Conservation (phyloP, 1,140 invertebrate species). For the Trichonephila clavata region DNA sequence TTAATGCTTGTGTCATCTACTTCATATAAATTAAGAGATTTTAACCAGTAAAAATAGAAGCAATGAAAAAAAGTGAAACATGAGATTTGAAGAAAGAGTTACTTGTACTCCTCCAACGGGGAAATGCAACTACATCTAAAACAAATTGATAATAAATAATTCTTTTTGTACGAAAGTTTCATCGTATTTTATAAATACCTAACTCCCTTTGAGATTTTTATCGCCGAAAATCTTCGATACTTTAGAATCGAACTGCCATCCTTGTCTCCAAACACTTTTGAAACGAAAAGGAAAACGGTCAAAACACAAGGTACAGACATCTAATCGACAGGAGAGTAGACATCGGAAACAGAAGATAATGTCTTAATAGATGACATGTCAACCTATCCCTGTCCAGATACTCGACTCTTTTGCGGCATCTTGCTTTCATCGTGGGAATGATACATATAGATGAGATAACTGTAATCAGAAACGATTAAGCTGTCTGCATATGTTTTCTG, state of each 20-base stretch:
- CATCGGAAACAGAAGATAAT: constrained; percentile 5
- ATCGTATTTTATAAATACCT: too few species aligned
- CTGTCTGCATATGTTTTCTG: constrained; percentile 18
- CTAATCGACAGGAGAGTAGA: not conserved
- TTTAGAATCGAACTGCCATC: not conserved
- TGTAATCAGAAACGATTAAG: constrained; percentile 27
- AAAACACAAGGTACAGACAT: constrained; percentile 10
- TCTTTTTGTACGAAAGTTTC: too few species aligned
- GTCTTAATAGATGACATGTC: constrained; percentile 23
- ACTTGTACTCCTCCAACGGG: too few species aligned
- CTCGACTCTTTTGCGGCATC: not conserved
- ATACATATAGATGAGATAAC: constrained; percentile 2
- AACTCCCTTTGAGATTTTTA: not conserved
- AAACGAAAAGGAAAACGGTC: not conserved
- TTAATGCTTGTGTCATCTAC: too few species aligned
- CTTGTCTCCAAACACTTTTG: not conserved
- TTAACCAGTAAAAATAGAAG: too few species aligned
- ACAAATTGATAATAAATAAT: too few species aligned
- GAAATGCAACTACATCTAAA: too few species aligned
- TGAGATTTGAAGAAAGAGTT: too few species aligned
- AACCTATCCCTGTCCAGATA: not conserved
- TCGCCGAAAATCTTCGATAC: not conserved
- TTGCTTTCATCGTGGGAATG: not conserved
- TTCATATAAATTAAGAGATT: too few species aligned
- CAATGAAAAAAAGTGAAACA: too few species aligned